Evolutionary conservation across 1,140 invertebrate genomes (phyloP), one percentile per base, ranked within the genome.

Genomic region (Neodiprion lecontei): DNA sequence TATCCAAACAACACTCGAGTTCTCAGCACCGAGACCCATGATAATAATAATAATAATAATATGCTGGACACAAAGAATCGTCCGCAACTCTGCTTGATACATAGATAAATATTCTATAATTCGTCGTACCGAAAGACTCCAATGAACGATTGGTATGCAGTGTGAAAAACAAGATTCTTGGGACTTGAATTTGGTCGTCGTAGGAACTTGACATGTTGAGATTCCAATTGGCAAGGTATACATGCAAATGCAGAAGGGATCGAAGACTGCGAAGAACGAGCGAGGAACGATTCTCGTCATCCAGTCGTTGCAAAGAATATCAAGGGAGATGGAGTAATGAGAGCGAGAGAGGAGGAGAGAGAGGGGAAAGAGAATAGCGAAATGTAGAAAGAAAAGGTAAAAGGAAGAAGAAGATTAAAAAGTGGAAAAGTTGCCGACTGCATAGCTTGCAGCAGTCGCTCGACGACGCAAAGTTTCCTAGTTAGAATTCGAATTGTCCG

Each of bases 141-240:
- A 40, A 40, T 40, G 28, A 40, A 40, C 28, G 28, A 40, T 3
- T 5, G 28, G 28, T 3, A 40, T 2, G 1, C 0, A 40, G 5
- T 40, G 28, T 40, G 2, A 40, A 40, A 40, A 5, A 40, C 28
- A 40, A 40, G 28, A 40, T 40, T 40, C 28, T 40, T 40, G 2
- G 28, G 4, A 40, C 28, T 21, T 21, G 17, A 21, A 21, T 21
- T 21, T 21, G 17, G 17, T 21, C 17, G 5, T 40, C 28, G 28
- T 5, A 40, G 5, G 28, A 3, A 40, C 28, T 40, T 40, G 28
- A 40, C 28, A 40, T 5, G 67, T 75, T 77, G 71, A 79, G 79
- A 40, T 40, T 40, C 2, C 1, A 40, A 40, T 40, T 3, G 70
- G 17, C 61, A 65, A 65, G 61, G 61, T 17, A 65, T 17, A 65